Evolutionary conservation across 2,888 invertebrate genomes (phyloP).

Genomic region (Drosophila meridionalis): DNA sequence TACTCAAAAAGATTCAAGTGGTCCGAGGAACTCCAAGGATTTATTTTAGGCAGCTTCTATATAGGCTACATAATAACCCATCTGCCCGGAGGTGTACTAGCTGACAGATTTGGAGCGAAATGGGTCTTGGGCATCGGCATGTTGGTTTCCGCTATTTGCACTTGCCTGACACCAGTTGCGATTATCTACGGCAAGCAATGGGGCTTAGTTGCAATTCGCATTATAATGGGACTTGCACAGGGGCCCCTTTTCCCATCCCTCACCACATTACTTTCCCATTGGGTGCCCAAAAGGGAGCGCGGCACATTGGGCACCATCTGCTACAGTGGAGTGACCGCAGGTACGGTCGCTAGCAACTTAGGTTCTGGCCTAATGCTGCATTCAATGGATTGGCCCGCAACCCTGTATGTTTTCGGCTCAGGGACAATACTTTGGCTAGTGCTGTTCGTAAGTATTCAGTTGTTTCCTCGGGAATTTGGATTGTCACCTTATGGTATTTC

Average conservation of each 20-base stretch:
- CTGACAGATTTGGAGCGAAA: conserved; percentile 93
- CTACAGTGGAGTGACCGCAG: conserved; percentile 89
- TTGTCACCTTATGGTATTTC: background rate
- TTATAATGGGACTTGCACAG: conserved; percentile 92
- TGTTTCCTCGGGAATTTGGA: background rate
- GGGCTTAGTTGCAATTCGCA: conserved; percentile 88
- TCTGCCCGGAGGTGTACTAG: conserved; percentile 91
- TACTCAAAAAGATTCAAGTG: conserved; percentile 86
- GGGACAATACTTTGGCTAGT: conserved; percentile 89
- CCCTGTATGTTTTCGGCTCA: conserved; percentile 91
- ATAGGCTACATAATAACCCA: conserved; percentile 93
- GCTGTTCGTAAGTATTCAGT: conserved; percentile 86
- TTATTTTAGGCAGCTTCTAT: conserved; percentile 91
- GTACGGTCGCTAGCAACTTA: conserved; percentile 87
- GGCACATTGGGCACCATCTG: conserved; percentile 90
- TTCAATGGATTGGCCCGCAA: conserved; percentile 88
- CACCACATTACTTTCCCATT: conserved; percentile 90
- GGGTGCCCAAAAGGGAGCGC: conserved; percentile 91
- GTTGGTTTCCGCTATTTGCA: conserved; percentile 87
- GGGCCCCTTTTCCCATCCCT: conserved; percentile 93
- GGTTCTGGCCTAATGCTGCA: conserved; percentile 89
- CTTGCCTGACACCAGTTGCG: conserved; percentile 25
- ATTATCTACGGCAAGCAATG: conserved; percentile 63
- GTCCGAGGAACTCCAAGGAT: conserved; percentile 89
- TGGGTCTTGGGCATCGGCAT: conserved; percentile 91